These are phyloP conservation scores for Apostichopus japonicus DNA, from an alignment of 35 echinoderm and acorn worm species.

Conservation along the genomic window DNA sequence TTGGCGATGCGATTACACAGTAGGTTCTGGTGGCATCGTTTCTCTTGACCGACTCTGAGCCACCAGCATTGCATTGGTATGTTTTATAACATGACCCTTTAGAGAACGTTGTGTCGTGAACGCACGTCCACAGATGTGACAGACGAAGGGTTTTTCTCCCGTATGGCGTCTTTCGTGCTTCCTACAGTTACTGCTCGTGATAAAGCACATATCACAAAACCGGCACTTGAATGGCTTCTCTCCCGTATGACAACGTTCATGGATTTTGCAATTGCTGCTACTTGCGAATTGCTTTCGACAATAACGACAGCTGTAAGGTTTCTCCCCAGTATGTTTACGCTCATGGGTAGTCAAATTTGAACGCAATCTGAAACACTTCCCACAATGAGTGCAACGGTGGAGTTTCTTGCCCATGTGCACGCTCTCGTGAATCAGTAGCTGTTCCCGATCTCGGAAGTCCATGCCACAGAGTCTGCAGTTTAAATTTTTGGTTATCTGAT, in stretches of 20 bases:
- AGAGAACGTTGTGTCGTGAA: constrained; percentile 38
- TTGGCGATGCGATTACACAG: too few species aligned
- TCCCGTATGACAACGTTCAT: constrained; percentile 66
- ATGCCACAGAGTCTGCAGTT: constrained; percentile 44
- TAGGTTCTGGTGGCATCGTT: too few species aligned
- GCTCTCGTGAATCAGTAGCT: constrained; percentile 35
- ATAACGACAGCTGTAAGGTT: constrained; percentile 60
- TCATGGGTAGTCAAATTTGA: constrained; percentile 43
- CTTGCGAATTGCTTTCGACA: constrained; percentile 66
- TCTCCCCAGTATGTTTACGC: constrained; percentile 71
- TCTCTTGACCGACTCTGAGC: neutral
- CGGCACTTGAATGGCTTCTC: constrained; percentile 67
- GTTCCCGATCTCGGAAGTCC: constrained; percentile 29
- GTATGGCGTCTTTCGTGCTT: constrained; percentile 51
- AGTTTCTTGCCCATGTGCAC: constrained; percentile 46
- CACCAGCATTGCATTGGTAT: neutral
- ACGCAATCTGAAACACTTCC: constrained; percentile 39
- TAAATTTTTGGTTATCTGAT: constrained; percentile 4
- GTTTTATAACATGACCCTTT: neutral
- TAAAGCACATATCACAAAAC: constrained; percentile 46
- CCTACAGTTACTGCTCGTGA: constrained; percentile 45
- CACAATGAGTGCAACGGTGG: constrained; percentile 46
- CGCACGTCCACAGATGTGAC: constrained; percentile 43
- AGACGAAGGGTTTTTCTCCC: constrained; percentile 56
- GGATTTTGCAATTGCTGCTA: constrained; percentile 61